phyloP scores from a whole-genome alignment of 2,888 invertebrate species.

The Ichneumon xanthorius region DNA sequence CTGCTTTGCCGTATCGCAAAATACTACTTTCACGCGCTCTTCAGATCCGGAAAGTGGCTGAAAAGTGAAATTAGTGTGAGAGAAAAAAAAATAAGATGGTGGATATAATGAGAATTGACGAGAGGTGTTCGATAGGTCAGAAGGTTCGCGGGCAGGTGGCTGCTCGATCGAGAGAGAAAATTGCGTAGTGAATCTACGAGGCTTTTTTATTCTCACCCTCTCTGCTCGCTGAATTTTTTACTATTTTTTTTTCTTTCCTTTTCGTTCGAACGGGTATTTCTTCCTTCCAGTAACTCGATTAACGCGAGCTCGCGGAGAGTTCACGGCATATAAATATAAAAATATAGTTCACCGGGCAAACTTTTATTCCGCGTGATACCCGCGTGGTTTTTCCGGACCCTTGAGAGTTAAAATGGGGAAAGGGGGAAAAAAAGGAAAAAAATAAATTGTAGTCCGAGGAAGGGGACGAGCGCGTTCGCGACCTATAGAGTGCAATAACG shows the following conservation, averaged over 20 bases:
- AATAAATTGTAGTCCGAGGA: neutral
- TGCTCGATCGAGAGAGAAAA: constrained; percentile 58
- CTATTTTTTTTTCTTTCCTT: neutral
- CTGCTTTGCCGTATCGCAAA: too few species aligned
- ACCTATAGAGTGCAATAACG: constrained; percentile 64
- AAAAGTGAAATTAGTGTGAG: constrained; percentile 14
- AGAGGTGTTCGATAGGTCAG: constrained; percentile 62
- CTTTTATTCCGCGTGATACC: constrained; percentile 42
- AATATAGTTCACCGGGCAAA: constrained; percentile 14
- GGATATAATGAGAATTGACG: constrained; percentile 33
- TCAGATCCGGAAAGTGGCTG: neutral
- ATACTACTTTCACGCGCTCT: neutral
- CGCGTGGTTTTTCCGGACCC: constrained; percentile 40
- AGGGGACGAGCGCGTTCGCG: constrained; percentile 22
- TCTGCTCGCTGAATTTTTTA: neutral
- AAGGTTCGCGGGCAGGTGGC: constrained; percentile 32
- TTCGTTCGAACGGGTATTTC: constrained; percentile 9
- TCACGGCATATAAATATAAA: constrained; percentile 54
- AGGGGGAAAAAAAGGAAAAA: neutral
- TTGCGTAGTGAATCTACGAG: constrained; percentile 51
- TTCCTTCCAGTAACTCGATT: constrained; percentile 43
- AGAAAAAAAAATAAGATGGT: neutral
- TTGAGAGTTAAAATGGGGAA: constrained; percentile 27
- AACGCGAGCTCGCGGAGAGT: constrained; percentile 46
- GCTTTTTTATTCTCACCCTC: constrained; percentile 23